A percentile compares a stretch with the other conserved stretches of the same genome.
Conservation (phyloP, 2,888 invertebrate species). For the Nasonia oneida region DNA sequence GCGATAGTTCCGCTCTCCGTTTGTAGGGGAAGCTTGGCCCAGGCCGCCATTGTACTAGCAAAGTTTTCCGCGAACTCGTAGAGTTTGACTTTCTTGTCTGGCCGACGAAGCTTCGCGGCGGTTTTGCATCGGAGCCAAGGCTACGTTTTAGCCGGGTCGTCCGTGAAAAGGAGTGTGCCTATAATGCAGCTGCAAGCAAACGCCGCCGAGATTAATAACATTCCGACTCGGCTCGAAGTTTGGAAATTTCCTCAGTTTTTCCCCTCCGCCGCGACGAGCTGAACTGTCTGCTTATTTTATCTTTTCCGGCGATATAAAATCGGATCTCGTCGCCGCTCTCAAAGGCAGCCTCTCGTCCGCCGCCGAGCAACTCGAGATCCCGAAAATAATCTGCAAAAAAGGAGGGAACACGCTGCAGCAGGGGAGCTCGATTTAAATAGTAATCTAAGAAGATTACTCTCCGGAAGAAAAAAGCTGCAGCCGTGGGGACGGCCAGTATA, state of each 20-base stretch:
- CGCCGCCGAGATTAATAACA: background rate
- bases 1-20: no score
- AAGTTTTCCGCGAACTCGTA: slow-evolving; percentile 47
- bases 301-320: background rate
- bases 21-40: no score
- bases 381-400: slow-evolving; percentile 28
- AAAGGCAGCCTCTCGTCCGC: background rate
- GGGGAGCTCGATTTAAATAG: slow-evolving; percentile 34
- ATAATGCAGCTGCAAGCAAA: no score
- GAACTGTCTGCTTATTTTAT: background rate
- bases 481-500: background rate
- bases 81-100: slow-evolving; percentile 51
- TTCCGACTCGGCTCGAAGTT: background rate
- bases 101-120: background rate
- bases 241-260: no score
- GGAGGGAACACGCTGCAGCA: background rate
- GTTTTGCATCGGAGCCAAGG: slow-evolving; percentile 51
- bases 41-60: slow-evolving; percentile 38
- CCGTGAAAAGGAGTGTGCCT: no score
- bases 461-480: background rate
- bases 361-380: background rate
- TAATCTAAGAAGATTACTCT: slow-evolving; percentile 47
- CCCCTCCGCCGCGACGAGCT: no score
- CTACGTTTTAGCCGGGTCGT: background rate
- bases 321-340: background rate